These are phyloP conservation scores for Pangasius djambal DNA, from an alignment of 2,797 vertebrate species.

Conservation along the genomic window DNA sequence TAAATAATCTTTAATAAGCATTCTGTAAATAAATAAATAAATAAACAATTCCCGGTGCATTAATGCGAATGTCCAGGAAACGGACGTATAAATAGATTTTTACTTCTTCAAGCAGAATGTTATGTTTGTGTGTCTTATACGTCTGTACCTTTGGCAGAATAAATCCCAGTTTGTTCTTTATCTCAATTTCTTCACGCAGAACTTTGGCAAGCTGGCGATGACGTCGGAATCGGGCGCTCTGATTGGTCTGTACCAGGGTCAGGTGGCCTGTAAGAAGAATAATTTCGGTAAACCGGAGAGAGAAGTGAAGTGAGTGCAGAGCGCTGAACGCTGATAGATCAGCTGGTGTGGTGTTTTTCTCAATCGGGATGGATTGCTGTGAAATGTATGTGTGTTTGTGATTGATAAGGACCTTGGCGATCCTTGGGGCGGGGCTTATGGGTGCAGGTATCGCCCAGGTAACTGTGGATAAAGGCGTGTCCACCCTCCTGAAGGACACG, in stretches of 20 bases:
- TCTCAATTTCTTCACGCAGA: conserved; percentile 62
- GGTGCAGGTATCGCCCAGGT: conserved; percentile 85
- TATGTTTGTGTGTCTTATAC: neutral
- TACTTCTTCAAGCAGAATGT: neutral
- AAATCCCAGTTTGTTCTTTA: neutral
- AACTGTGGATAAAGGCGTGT: conserved; percentile 80
- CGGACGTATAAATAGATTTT: neutral
- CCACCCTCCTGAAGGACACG: conserved; percentile 81
- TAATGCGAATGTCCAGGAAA: neutral
- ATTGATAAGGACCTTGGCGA: conserved; percentile 73
- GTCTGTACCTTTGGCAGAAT: neutral
- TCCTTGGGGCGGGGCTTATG: conserved; percentile 87
- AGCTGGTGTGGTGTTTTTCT: neutral
- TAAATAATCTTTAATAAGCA: neutral
- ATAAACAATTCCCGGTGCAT: too few species aligned
- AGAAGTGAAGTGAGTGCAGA: conserved; percentile 76
- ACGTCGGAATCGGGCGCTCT: conserved; percentile 80
- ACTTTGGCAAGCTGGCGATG: conserved; percentile 80
- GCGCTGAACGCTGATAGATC: neutral
- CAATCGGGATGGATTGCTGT: neutral
- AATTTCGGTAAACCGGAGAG: conserved; percentile 79
- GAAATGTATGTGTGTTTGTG: neutral
- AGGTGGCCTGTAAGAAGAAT: conserved; percentile 87
- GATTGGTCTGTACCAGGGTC: conserved; percentile 83
- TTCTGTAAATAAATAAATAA: too few species aligned